Evolutionary conservation across 2,797 vertebrate species (phyloP).

Genomic region (Potorous gilbertii): DNA sequence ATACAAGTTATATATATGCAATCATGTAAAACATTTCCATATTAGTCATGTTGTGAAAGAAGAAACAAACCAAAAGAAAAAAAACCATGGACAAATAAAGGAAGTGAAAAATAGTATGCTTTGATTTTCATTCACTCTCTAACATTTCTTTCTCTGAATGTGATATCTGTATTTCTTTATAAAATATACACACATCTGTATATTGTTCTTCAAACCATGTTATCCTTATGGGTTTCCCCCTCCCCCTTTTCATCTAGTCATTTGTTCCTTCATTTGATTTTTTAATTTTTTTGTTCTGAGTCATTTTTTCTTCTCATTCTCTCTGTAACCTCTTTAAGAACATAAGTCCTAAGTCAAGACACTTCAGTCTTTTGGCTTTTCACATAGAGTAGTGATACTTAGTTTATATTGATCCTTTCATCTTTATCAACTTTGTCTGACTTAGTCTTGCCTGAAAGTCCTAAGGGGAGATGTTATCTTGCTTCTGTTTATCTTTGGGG

Average conservation of each 20-base stretch:
- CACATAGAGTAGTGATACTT: background rate
- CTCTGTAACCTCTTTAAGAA: background rate
- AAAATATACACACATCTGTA: background rate
- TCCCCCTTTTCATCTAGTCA: background rate
- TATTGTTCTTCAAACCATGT: background rate
- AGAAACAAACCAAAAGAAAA: no score
- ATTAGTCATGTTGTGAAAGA: background rate
- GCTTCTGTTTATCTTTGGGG: background rate
- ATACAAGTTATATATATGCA: background rate
- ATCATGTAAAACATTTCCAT: background rate
- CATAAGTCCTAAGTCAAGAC: background rate
- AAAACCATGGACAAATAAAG: background rate
- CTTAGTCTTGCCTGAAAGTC: background rate
- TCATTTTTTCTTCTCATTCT: background rate
- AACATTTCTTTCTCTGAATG: background rate
- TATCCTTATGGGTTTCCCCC: background rate
- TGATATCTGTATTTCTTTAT: background rate
- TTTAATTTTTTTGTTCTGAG: background rate
- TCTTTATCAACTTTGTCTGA: background rate
- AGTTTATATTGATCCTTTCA: background rate
- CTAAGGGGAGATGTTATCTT: background rate
- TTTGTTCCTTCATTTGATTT: constrained; percentile 17
- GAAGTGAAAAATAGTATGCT: background rate
- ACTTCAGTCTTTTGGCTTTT: background rate
- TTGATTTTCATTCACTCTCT: background rate